Evolutionary conservation across 1,140 invertebrate genomes (phyloP).

Genomic region (Drosophila murphyi): DNA sequence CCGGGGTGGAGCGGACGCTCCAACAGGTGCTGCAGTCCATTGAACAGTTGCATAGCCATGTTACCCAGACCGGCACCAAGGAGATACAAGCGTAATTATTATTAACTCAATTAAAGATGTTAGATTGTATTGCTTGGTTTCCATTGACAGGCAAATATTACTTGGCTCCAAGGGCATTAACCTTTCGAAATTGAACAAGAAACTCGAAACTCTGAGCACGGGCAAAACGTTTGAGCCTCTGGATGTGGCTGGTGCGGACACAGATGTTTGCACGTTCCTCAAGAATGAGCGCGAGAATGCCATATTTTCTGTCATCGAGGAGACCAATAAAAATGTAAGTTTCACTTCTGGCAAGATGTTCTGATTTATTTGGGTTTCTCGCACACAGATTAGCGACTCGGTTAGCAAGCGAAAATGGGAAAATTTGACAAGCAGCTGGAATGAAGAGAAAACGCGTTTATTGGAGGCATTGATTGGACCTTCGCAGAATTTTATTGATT

Average conservation of each 20-base stretch:
- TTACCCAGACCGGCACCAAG: conserved; percentile 93
- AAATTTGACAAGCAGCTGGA: conserved; percentile 93
- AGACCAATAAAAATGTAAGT: conserved; percentile 93
- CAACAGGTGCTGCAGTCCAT: conserved; percentile 96
- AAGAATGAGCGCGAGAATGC: conserved; percentile 97
- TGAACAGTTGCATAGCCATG: conserved; percentile 93
- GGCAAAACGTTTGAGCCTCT: conserved; percentile 94
- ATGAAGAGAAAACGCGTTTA: conserved; percentile 94
- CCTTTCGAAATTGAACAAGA: conserved; percentile 95
- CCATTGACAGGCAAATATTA: conserved; percentile 90
- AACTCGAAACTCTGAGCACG: conserved; percentile 93
- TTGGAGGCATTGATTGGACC: conserved; percentile 94
- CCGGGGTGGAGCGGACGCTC: conserved; percentile 95
- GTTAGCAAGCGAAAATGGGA: conserved; percentile 92
- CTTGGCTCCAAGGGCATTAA: conserved; percentile 96
- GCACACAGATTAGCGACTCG: conserved; percentile 87
- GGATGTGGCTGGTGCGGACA: conserved; percentile 95
- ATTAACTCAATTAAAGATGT: neutral
- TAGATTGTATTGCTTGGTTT: neutral
- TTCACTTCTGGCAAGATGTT: neutral
- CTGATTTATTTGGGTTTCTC: neutral
- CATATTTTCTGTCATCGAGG: conserved; percentile 95
- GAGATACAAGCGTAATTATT: conserved; percentile 96
- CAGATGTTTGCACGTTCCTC: conserved; percentile 91
- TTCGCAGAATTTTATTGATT: conserved; percentile 92